Evolutionary conservation across 2,797 vertebrate species (phyloP).

Genomic region (Ceyx erithaca): DNA sequence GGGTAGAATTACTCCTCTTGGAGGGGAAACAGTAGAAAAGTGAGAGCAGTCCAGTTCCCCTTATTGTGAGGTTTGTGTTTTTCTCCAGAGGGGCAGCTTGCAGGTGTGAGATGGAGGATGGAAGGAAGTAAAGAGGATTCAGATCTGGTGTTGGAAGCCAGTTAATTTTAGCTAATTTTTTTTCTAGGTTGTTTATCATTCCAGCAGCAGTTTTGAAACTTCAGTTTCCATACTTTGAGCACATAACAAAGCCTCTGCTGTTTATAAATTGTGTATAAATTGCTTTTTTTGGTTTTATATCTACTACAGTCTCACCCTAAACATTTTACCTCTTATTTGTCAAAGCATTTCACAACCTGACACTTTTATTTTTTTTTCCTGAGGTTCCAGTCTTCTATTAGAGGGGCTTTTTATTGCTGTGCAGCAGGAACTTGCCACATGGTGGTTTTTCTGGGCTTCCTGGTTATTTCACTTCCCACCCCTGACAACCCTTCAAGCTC

Average conservation of each 20-base stretch:
- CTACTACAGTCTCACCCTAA: constrained; percentile 4
- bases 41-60: fast-evolving
- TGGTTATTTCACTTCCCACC: constrained; percentile 32
- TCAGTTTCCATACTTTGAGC: background rate
- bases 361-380: constrained; percentile 20
- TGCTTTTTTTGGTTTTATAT: constrained; percentile 43
- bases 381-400: background rate
- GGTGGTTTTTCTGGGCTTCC: constrained; percentile 28
- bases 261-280: constrained; percentile 13
- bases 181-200: background rate
- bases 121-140: background rate
- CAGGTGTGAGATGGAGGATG: background rate
- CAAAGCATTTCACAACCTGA: constrained; percentile 58
- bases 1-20: too few relatives aligned
- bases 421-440: background rate
- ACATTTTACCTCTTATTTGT: constrained; percentile 40
- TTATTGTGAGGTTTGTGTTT: too few relatives aligned
- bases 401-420: constrained; percentile 14
- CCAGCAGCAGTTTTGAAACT: constrained; percentile 8
- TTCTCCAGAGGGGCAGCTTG: background rate
- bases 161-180: background rate
- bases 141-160: background rate
- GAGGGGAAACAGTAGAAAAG: background rate
- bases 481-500: constrained; percentile 31
- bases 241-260: constrained; percentile 13